Evolutionary conservation across 2,888 invertebrate genomes (phyloP).

Genomic region (Epirrhoe tristata): DNA sequence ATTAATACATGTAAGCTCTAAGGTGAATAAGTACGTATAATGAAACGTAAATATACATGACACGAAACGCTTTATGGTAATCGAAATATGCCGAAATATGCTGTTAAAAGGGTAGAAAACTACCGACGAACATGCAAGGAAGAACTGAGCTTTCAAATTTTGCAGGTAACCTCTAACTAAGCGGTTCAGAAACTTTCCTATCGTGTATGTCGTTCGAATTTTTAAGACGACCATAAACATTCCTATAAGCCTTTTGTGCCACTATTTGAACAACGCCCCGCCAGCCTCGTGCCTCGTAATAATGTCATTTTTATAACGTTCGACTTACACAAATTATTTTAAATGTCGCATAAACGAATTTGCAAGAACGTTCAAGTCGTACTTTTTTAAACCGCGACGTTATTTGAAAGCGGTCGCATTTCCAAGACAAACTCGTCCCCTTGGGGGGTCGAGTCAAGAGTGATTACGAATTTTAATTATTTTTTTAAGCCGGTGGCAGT

Average conservation of each 20-base stretch:
- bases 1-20: constrained; percentile 69
- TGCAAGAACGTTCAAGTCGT: constrained; percentile 60
- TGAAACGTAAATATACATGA: constrained; percentile 79
- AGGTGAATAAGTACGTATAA: constrained; percentile 60
- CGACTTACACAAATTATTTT: constrained; percentile 62
- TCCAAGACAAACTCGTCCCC: constrained; percentile 68
- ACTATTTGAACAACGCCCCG: constrained; percentile 64
- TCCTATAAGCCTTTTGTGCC: constrained; percentile 68
- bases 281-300: constrained; percentile 63
- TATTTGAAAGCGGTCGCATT: constrained; percentile 44
- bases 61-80: constrained; percentile 84
- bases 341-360: constrained; percentile 64
- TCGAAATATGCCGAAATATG: constrained; percentile 85
- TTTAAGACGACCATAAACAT: constrained; percentile 77
- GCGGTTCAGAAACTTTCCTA: constrained; percentile 70
- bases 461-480: constrained; percentile 86
- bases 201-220: constrained; percentile 71
- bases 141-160: constrained; percentile 82
- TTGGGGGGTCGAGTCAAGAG: constrained; percentile 80
- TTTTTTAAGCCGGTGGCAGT: constrained; percentile 85
- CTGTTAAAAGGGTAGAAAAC: constrained; percentile 83
- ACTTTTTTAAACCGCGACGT: constrained; percentile 53
- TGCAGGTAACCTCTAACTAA: constrained; percentile 74
- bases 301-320: constrained; percentile 70
- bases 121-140: constrained; percentile 82